Base-by-base conservation (phyloP, 2,888 invertebrate genomes). In the Yponomeuta sedellus region DNA sequence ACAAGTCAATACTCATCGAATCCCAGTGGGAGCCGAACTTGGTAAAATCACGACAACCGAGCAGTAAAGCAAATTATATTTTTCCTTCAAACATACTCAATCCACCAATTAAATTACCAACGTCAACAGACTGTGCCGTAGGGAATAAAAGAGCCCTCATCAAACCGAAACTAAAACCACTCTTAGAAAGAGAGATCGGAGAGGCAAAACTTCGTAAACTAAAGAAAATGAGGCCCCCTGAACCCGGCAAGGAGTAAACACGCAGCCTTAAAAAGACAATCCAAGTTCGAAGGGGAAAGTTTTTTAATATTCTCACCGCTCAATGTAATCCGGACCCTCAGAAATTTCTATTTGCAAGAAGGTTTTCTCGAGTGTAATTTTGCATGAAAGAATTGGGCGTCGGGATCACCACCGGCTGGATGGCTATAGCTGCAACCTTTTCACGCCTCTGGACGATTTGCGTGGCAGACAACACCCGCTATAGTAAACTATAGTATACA, bases 291-390 rank as follows among this genome's bases (percentile, higher is more conserved):
- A 75, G 68, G 69, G 76, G 72, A 84, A 90, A 90, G 83, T 90
- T 90, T 90, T 90, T 90, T 90, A 90, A 90, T 90, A 90, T 88
- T 88, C 88, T 82, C 80, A 80, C 82, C 86, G 84, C 85, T 84
- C 85, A 77, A 79, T 85, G 85, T 86, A 85, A 88, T 86, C 82
- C 73, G 77, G 85, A 79, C 83, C 83, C 76, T 80, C 76, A 80
- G 80, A 83, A 85, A 83, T 84, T 77, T 78, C 81, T 79, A 80
- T 81, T 79, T 77, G 79, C 75, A 75, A 77, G 75, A 77, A 78
- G 81, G 75, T 77, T 78, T 34, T 75, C 76, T 76, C 77, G 77
- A 86, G 86, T 81, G 88, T 87, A 87, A 88, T 88, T 88, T 88
- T 86, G 86, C 88, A 86, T 88, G 87, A 85, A 86, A 52, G 44